phyloP scores from a whole-genome alignment of 2,113 vertebrate species.

The Bos indicus region DNA sequence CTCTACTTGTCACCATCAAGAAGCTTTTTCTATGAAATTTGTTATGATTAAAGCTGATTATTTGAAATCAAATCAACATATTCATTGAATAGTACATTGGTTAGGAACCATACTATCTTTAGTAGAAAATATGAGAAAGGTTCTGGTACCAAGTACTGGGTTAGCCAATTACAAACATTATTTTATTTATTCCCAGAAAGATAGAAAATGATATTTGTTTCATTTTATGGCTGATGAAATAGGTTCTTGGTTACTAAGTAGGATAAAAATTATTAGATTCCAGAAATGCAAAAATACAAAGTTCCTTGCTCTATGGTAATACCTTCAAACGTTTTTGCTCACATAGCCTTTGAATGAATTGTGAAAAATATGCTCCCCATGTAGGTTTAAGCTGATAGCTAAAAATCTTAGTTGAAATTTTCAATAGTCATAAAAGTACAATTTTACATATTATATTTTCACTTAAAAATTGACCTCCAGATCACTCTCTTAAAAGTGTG shows the following conservation, averaged over 20 bases:
- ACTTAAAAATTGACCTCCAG: neutral
- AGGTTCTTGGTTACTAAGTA: neutral
- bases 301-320: neutral
- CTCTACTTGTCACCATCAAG: neutral
- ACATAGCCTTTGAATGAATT: neutral
- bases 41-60: neutral
- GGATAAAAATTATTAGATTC: neutral
- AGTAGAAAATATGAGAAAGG: neutral
- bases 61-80: neutral
- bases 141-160: neutral
- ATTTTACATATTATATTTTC: neutral
- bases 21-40: neutral
- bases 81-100: neutral
- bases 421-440: neutral
- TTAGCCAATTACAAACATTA: neutral
- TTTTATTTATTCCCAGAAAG: neutral
- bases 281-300: neutral
- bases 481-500: neutral
- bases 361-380: neutral
- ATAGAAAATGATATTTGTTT: neutral
- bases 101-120: neutral
- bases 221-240: neutral
- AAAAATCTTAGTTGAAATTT: neutral
- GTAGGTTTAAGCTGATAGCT: neutral
- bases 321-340: neutral